A percentile compares a stretch with the other conserved stretches of the same genome.
Conservation (phyloP, 1,140 invertebrate genomes). For the Papilio dardanus region DNA sequence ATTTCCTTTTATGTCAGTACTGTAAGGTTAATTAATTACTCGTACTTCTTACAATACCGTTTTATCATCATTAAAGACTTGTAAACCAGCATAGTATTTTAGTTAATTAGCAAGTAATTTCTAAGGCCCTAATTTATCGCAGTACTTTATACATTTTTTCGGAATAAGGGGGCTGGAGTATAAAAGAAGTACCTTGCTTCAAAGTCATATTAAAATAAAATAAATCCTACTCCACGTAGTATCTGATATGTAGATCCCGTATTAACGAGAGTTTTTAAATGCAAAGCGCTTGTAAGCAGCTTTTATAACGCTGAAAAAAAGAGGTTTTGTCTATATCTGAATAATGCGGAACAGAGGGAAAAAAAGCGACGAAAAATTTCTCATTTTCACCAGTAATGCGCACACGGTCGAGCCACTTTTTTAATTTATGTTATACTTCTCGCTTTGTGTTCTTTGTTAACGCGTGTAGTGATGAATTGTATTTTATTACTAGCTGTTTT, state of each 20-base stretch:
- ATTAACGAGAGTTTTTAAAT: constrained; percentile 36
- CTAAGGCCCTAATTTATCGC: too few relatives aligned
- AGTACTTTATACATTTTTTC: too few relatives aligned
- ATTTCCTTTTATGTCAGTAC: neutral
- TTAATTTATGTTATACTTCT: constrained; percentile 13
- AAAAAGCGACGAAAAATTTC: constrained; percentile 24
- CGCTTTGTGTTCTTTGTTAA: constrained; percentile 10
- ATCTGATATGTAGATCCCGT: constrained; percentile 33
- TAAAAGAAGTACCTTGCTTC: too few relatives aligned
- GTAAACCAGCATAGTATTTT: neutral
- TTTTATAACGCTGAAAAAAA: constrained; percentile 27
- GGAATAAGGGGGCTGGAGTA: too few relatives aligned
- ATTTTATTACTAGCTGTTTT: neutral
- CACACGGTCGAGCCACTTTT: constrained; percentile 10
- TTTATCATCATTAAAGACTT: neutral
- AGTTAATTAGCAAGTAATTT: too few relatives aligned
- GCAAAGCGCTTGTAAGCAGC: constrained; percentile 35
- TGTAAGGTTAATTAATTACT: neutral
- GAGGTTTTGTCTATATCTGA: constrained; percentile 31
- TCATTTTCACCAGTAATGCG: constrained; percentile 27
- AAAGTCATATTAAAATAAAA: neutral
- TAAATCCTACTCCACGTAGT: neutral
- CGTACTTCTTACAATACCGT: neutral
- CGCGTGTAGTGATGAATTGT: neutral
- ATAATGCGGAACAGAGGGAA: constrained; percentile 15